These are phyloP conservation scores for Zingel zingel DNA, from an alignment of 2,113 vertebrate genomes.

Conservation along the genomic window DNA sequence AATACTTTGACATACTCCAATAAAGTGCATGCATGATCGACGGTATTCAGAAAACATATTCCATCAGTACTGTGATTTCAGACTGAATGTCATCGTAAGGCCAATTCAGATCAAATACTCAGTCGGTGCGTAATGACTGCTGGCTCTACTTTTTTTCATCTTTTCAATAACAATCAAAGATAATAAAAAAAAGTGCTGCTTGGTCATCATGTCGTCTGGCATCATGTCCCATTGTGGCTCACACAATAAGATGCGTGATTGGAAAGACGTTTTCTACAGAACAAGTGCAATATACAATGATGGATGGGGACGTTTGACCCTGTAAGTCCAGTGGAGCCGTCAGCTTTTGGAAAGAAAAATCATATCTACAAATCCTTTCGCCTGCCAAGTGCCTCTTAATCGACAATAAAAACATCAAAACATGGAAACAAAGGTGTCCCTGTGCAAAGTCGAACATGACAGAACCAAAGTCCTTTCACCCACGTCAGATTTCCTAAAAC, in stretches of 20 bases:
- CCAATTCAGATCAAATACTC: slow-evolving; percentile 59
- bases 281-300: slow-evolving; percentile 82
- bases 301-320: slow-evolving; percentile 94
- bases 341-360: slow-evolving; percentile 89
- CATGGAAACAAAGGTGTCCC: slow-evolving; percentile 92
- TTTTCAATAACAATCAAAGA: slow-evolving; percentile 59
- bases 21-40: slow-evolving; percentile 82
- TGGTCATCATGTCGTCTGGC: slow-evolving; percentile 48
- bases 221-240: slow-evolving; percentile 62
- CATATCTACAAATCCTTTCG: slow-evolving; percentile 88
- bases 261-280: slow-evolving; percentile 64
- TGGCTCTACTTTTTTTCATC: slow-evolving; percentile 46
- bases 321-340: slow-evolving; percentile 96
- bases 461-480: slow-evolving; percentile 77
- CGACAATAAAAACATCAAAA: slow-evolving; percentile 95
- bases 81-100: slow-evolving; percentile 52
- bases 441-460: slow-evolving; percentile 82
- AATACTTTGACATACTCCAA: slow-evolving; percentile 69
- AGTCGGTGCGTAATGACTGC: slow-evolving; percentile 29
- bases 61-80: slow-evolving; percentile 45
- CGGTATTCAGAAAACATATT: slow-evolving; percentile 55
- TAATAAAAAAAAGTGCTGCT: slow-evolving; percentile 52
- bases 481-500: slow-evolving; percentile 76
- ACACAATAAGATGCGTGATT: slow-evolving; percentile 56
- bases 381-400: slow-evolving; percentile 87